Evolutionary conservation across 2,797 vertebrate species (phyloP).

Genomic region (Eutrigla gurnardus): DNA sequence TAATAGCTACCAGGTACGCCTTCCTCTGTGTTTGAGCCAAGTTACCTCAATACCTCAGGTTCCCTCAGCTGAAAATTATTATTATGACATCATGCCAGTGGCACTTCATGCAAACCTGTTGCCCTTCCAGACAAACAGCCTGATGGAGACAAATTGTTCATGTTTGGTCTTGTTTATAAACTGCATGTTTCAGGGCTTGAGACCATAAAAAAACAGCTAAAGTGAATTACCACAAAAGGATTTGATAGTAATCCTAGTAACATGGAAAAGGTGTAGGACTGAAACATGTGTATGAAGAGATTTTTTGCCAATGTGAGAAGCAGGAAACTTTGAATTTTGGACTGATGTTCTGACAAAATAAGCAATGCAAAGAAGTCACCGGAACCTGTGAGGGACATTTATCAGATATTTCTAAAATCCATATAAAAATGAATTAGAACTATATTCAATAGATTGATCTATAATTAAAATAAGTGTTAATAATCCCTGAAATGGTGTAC

Average conservation of each 20-base stretch:
- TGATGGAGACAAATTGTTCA: neutral
- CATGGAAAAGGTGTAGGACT: neutral
- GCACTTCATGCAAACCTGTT: neutral
- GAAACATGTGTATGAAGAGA: too few relatives aligned
- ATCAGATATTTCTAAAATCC: neutral
- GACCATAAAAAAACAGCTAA: neutral
- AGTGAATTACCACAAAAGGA: neutral
- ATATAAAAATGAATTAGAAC: neutral
- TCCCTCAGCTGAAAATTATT: neutral
- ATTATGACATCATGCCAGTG: neutral
- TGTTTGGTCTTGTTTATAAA: neutral
- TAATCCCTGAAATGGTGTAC: neutral
- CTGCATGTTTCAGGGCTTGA: neutral
- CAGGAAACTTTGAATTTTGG: neutral
- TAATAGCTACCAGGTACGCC: neutral
- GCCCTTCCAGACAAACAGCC: slow-evolving; percentile 3
- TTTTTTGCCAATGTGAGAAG: too few relatives aligned
- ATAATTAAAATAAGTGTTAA: neutral
- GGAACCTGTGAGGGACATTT: neutral
- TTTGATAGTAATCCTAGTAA: neutral
- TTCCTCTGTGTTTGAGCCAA: slow-evolving; percentile 12
- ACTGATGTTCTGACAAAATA: neutral
- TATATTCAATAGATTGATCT: neutral
- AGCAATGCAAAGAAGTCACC: neutral
- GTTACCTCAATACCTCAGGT: neutral